Percentiles rank a stretch among this genome's conserved stretches.
These are phyloP conservation scores for Anadara kagoshimensis DNA, from an alignment of 1,140 invertebrate species.

Conservation along the genomic window DNA sequence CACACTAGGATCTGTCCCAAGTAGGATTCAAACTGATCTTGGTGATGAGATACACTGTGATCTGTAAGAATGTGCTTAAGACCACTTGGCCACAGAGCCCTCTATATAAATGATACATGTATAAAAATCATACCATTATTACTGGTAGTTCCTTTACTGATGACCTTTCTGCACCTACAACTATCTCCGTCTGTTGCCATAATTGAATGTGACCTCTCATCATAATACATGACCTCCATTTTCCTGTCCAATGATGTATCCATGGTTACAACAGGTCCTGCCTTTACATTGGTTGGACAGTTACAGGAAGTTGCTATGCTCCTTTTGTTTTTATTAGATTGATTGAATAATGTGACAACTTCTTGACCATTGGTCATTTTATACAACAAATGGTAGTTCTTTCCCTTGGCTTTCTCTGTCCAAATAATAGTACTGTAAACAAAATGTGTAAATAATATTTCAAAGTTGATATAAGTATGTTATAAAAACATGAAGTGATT, in stretches of 20 bases:
- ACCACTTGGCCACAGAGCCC: no score
- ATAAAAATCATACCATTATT: neutral
- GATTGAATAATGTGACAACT: neutral
- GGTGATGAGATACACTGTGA: no score
- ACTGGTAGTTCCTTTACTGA: neutral
- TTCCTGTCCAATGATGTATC: slow-evolving; percentile 79
- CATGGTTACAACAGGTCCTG: slow-evolving; percentile 47
- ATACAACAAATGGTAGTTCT: neutral
- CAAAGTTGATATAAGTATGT: no score
- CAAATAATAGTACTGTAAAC: slow-evolving; percentile 82
- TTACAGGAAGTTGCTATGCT: slow-evolving; percentile 30
- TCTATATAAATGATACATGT: no score
- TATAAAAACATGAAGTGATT: no score
- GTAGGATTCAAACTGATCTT: no score
- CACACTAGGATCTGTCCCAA: no score
- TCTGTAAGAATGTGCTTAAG: no score
- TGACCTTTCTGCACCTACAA: slow-evolving; percentile 79
- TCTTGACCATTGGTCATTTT: slow-evolving; percentile 3
- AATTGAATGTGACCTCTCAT: slow-evolving; percentile 78
- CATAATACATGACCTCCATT: slow-evolving; percentile 81
- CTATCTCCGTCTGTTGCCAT: slow-evolving; percentile 81
- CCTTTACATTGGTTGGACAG: slow-evolving; percentile 37
- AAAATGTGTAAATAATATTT: neutral
- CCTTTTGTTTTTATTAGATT: slow-evolving; percentile 3
- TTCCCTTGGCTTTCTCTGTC: slow-evolving; percentile 73